These are phyloP conservation scores for Philopotamus ludificatus DNA, from an alignment of 1,140 invertebrate genomes.

Conservation along the genomic window DNA sequence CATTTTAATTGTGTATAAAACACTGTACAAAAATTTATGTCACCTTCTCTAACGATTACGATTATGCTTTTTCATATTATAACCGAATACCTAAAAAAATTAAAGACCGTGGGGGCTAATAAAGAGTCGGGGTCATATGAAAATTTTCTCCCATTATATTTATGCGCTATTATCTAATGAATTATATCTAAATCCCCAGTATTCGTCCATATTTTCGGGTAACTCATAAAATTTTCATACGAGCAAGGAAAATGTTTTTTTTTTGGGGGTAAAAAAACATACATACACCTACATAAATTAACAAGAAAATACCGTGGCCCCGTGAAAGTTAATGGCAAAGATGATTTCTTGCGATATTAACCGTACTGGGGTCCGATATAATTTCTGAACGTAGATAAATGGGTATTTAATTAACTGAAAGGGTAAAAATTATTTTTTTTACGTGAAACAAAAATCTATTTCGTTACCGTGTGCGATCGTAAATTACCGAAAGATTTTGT, in stretches of 20 bases:
- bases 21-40: constrained; percentile 1
- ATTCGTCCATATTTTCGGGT: neutral
- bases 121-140: neutral
- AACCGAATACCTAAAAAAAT: too few species aligned
- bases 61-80: neutral
- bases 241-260: neutral
- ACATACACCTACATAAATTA: too few species aligned
- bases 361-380: neutral
- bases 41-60: neutral
- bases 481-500: too few species aligned
- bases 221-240: constrained; percentile 7
- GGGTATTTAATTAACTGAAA: constrained; percentile 19
- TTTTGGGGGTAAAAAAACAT: neutral
- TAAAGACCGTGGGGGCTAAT: too few species aligned
- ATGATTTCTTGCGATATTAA: constrained; percentile 3
- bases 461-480: too few species aligned
- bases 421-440: too few species aligned
- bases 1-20: constrained; percentile 23
- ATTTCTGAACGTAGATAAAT: constrained; percentile 23
- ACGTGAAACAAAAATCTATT: too few species aligned
- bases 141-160: constrained; percentile 15
- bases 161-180: constrained; percentile 21
- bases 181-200: constrained; percentile 23
- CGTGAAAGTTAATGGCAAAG: constrained; percentile 18
- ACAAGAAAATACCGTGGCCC: constrained; percentile 39